Percentiles rank a stretch among this genome's conserved stretches.
These are phyloP conservation scores for Halocaridina rubra DNA, from an alignment of 2,888 invertebrate genomes.

Conservation along the genomic window DNA sequence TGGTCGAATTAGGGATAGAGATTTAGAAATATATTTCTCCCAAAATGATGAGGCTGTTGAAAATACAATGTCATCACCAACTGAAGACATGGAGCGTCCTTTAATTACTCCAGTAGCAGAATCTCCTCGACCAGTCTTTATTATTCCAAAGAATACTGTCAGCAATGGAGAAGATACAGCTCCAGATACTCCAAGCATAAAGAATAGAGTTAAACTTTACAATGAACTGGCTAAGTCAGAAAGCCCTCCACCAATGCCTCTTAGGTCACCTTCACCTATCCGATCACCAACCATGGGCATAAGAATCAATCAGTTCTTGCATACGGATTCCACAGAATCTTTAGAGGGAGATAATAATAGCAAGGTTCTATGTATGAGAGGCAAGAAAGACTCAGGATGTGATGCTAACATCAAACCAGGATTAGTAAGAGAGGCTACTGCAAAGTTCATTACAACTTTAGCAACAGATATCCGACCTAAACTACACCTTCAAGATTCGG, in stretches of 20 bases:
- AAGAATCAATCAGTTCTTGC: background rate
- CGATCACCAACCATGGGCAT: background rate
- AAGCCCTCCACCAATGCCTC: background rate
- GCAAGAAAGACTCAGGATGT: background rate
- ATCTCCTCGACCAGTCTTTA: background rate
- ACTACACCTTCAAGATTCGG: slow-evolving; percentile 4
- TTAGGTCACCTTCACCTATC: background rate
- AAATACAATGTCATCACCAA: background rate
- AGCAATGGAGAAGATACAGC: no score
- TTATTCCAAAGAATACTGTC: background rate
- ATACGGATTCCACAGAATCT: background rate
- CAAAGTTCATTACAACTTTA: slow-evolving; percentile 29
- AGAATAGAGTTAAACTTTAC: slow-evolving; percentile 21
- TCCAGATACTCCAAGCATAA: slow-evolving; percentile 15
- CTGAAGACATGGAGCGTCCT: slow-evolving; percentile 24
- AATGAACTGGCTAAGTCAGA: background rate
- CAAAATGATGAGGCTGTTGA: background rate
- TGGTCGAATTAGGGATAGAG: background rate
- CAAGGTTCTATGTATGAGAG: background rate
- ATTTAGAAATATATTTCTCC: slow-evolving; percentile 22
- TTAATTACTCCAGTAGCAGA: slow-evolving; percentile 5
- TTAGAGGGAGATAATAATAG: background rate
- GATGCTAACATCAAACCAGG: slow-evolving; percentile 38
- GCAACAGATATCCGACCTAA: slow-evolving; percentile 12
- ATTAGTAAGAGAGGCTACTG: slow-evolving; percentile 30